A percentile compares a stretch with the other conserved stretches of the same genome.
Conservation (phyloP, 2,113 vertebrate species). For the Acanthisitta chloris region DNA sequence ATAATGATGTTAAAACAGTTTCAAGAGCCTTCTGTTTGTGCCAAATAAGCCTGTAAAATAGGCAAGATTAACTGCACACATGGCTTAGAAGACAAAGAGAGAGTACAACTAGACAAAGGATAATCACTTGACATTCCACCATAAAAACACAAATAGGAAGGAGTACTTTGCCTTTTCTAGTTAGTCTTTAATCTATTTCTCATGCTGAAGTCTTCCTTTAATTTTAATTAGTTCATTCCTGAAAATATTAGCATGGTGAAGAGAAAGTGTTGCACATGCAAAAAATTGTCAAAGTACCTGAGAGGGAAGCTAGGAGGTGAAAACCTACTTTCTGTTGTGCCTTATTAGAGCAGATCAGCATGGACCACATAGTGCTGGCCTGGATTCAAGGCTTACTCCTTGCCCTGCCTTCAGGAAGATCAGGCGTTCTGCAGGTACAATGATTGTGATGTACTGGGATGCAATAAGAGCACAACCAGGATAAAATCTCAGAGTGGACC, state of each 20-base stretch:
- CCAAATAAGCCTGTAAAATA: not conserved
- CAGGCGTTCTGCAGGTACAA: not conserved
- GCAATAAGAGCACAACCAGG: not conserved
- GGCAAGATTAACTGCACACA: not conserved
- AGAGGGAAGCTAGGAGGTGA: not conserved
- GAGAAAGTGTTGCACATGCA: not conserved
- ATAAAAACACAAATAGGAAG: not conserved
- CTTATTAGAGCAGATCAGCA: not conserved
- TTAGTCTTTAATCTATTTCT: not conserved
- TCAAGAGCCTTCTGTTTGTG: not conserved
- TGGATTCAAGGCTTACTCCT: not conserved
- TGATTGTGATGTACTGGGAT: not conserved
- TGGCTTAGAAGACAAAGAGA: not conserved
- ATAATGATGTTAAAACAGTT: not conserved
- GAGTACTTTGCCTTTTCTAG: not conserved
- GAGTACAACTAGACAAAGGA: not conserved
- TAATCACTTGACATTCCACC: not conserved
- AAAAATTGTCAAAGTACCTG: not conserved
- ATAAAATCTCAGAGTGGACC: not conserved
- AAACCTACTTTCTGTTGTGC: not conserved
- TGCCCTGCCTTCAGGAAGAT: not conserved
- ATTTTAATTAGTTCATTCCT: not conserved
- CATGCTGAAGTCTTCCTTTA: not conserved
- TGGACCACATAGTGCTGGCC: not conserved
- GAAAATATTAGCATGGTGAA: not conserved